Base-by-base conservation (phyloP, 2,888 invertebrate species). In the Trissoscelio sp. region DNA sequence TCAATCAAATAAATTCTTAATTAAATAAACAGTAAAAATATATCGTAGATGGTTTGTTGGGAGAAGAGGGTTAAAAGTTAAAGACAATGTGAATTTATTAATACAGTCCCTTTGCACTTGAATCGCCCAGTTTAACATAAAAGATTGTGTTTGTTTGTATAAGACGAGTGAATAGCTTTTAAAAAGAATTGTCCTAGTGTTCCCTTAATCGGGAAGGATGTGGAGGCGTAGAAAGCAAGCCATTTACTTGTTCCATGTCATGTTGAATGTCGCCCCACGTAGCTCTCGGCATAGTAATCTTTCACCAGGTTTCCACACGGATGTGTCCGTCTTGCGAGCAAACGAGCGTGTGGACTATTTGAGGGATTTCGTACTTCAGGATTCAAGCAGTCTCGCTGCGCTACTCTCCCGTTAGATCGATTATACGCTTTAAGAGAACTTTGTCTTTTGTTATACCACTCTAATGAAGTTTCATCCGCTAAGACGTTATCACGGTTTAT, bases 301-400 rank as follows among this genome's bases (percentile, higher is more conserved):
- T 80, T 80, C 74, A 74, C 66, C 42, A 70, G 53, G 44, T 70
- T 80, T 80, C 80, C 75, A 70, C 70, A 51, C 80, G 75, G 66
- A 80, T 80, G 64, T 80, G 80, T 80, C 74, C 70, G 69, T 75
- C 69, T 80, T 75, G 70, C 62, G 75, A 57, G 75, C 58, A 55
- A 75, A 80, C 66, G 75, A 66, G 64, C 64, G 64, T 51, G 75
- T 57, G 70, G 70, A 42, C 69, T 69, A 80, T 80, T 80, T 75
- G 70, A 80, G 60, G 64, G 69, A 80, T 80, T 69, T 75, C 48
- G 80, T 79, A 80, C 64, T 70, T 28, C 11, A 20, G 62, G 58
- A 64, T 69, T 80, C 57, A 67, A 73, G 70, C 64, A 42, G 67
- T 37, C 44, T 20, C 55, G 24, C 48, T n/a, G n/a, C 31, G 7